Evolutionary conservation across 2,888 invertebrate species (phyloP), one percentile per base, ranked within the genome.

Genomic region (Polyommatus icarus): DNA sequence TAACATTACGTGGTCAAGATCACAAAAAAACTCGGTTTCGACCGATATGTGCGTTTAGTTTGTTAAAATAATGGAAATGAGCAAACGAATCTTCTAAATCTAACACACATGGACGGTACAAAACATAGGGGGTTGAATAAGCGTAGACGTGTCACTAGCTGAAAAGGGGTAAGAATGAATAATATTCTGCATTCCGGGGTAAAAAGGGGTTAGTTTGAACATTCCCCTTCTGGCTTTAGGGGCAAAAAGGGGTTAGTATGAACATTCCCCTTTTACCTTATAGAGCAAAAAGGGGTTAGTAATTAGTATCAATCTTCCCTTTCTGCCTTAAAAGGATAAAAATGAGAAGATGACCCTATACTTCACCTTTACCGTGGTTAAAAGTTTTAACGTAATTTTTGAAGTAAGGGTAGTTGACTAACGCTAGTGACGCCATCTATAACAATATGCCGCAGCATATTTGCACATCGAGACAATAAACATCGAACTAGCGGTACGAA

Each of bases 61-160:
- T 24, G 20, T 46, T 1, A 73, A 72, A 84, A 79, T 78, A 50
- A 76, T 80, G 77, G 78, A 77, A 80, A 75, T 79, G 80, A 81
- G 79, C 79, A 79, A 81, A 83, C 76, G 54, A 79, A 79, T 59
- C 54, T 78, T 78, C 83, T 83, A 83, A 67, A 73, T 78, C 81
- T 82, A 84, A 93, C 92, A 93, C 84, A 87, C 83, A 92, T 93
- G 93, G 93, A 93, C 93, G 93, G 93, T 91, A 87, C 90, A 91
- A 92, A 91, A 87, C 86, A 82, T 80, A 80, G 81, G 80, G 79
- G 79, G 79, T 50, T 72, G 83, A 76, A 57, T 15, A 72, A 77
- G 36, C 57, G 54, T 50, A 77, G 73, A 59, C n/a, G 59, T 18
- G 59, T 73, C 57, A 77, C 67, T 71, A 71, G 54, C 29, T 20